These are phyloP conservation scores for Rugalucina vietnamica DNA, from an alignment of 2,888 invertebrate genomes.

Conservation along the genomic window DNA sequence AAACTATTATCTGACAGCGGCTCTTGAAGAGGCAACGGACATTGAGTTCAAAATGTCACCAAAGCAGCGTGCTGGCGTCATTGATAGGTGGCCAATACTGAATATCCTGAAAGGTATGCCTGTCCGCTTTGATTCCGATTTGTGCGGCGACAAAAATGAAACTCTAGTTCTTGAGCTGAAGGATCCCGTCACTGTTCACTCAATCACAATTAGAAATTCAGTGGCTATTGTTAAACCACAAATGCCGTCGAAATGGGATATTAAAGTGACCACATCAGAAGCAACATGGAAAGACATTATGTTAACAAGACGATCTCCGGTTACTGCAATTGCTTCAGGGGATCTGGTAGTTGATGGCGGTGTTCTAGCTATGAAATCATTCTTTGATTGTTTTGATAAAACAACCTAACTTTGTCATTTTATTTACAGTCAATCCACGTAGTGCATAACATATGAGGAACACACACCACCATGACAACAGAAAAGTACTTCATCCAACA, in stretches of 20 bases:
- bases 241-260: constrained; percentile 44
- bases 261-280: constrained; percentile 61
- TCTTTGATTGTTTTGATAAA: constrained; percentile 73
- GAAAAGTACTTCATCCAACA: too few relatives aligned
- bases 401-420: background rate
- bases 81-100: constrained; percentile 53
- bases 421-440: too few relatives aligned
- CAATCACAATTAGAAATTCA: constrained; percentile 68
- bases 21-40: constrained; percentile 69
- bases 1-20: constrained; percentile 76
- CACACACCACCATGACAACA: too few relatives aligned
- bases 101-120: constrained; percentile 62
- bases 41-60: constrained; percentile 32
- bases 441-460: too few relatives aligned
- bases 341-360: constrained; percentile 72
- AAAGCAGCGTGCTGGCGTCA: constrained; percentile 23
- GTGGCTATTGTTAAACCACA: constrained; percentile 60
- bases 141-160: constrained; percentile 51
- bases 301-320: constrained; percentile 37
- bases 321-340: constrained; percentile 62
- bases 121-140: constrained; percentile 63
- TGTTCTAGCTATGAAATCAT: constrained; percentile 58
- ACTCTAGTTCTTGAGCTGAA: constrained; percentile 48
- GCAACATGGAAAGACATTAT: constrained; percentile 66
- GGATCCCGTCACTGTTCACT: constrained; percentile 55